phyloP scores from a whole-genome alignment of 2,113 vertebrate genomes.

The Crotalus horridus region DNA sequence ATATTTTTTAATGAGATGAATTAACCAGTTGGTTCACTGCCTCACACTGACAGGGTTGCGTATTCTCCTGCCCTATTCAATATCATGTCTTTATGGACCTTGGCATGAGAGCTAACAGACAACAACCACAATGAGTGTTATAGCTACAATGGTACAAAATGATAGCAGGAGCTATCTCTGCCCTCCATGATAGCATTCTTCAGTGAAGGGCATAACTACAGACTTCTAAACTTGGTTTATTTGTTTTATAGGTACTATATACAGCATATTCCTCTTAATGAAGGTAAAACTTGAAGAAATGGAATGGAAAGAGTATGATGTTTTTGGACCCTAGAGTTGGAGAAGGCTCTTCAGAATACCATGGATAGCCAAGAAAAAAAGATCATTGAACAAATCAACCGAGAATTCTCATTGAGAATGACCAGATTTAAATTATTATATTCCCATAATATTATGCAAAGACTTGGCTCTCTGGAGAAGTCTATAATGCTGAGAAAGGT shows the following conservation, averaged over 20 bases:
- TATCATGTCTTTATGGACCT: not conserved
- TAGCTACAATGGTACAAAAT: not conserved
- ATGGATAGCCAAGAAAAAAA: not conserved
- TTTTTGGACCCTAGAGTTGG: not conserved
- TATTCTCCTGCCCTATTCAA: not conserved
- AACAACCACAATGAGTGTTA: not conserved
- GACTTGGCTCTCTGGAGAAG: not conserved
- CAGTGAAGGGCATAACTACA: not conserved
- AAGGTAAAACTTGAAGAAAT: not conserved
- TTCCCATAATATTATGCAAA: not conserved
- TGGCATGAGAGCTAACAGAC: not conserved
- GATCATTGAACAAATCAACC: not conserved
- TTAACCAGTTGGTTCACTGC: not conserved
- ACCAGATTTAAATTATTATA: not conserved
- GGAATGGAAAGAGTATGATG: not conserved
- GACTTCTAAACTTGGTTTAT: not conserved
- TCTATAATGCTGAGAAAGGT: not conserved
- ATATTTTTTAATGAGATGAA: not conserved
- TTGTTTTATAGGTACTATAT: not conserved
- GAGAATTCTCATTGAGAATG: not conserved
- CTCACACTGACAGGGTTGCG: not conserved
- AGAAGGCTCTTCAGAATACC: not conserved
- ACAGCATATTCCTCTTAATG: not conserved
- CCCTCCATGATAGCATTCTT: not conserved
- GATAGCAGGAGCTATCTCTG: not conserved